These are phyloP conservation scores for Hippocampus kuda DNA, from an alignment of 2,797 vertebrate species.

Conservation along the genomic window DNA sequence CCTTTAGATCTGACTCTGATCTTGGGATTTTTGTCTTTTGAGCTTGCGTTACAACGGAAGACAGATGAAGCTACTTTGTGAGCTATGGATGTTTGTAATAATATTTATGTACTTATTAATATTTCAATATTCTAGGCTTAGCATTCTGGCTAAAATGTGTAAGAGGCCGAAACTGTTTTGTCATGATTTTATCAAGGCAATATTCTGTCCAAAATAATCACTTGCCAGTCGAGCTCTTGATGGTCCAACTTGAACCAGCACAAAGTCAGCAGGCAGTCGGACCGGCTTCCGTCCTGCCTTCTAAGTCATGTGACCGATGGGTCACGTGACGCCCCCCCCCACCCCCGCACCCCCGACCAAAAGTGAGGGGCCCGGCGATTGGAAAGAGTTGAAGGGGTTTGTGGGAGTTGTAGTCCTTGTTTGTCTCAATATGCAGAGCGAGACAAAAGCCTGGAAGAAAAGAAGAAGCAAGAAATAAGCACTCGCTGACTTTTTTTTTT, in stretches of 20 bases:
- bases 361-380: background rate
- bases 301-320: background rate
- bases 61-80: background rate
- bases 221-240: no score
- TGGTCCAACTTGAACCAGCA: background rate
- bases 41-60: no score
- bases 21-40: background rate
- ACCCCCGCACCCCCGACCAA: background rate
- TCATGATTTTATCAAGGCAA: no score
- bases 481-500: no score
- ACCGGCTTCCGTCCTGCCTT: background rate
- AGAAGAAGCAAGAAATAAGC: background rate
- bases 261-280: background rate
- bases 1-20: background rate
- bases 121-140: background rate
- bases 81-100: no score
- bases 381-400: background rate
- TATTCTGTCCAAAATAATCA: no score
- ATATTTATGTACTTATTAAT: background rate
- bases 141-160: background rate
- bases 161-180: background rate
- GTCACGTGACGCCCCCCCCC: constrained; percentile 3
- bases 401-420: constrained; percentile 6
- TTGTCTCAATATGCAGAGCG: constrained; percentile 2
- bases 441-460: constrained; percentile 1